Percentiles rank a stretch among this genome's conserved stretches.
Conservation (phyloP, 2,113 vertebrate species). For the Manacus vitellinus region DNA sequence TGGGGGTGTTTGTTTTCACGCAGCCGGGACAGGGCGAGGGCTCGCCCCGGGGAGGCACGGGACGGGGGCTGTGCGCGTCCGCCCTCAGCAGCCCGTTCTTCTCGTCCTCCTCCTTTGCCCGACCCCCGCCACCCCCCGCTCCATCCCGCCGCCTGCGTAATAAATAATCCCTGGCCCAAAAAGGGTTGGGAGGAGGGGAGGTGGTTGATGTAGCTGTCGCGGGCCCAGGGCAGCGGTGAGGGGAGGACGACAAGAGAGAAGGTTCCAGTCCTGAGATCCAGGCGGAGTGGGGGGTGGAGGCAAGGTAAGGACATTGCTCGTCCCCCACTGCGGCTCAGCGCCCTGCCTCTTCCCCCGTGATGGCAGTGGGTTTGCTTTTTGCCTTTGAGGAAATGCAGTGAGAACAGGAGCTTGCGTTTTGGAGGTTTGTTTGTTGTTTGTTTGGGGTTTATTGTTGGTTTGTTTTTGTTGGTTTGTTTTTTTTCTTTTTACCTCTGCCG, state of each 20-base stretch:
- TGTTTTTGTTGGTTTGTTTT: background rate
- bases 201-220: background rate
- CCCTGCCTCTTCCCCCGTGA: background rate
- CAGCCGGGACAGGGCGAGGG: background rate
- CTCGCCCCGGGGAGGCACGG: background rate
- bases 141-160: background rate
- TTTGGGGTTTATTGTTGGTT: background rate
- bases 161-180: background rate
- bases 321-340: background rate
- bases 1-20: background rate
- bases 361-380: background rate
- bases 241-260: background rate
- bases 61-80: background rate
- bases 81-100: background rate
- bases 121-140: too few species aligned
- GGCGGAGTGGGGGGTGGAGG: background rate
- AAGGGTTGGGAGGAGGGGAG: background rate
- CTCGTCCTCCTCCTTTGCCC: background rate
- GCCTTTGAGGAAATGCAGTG: background rate
- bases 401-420: background rate
- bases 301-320: background rate
- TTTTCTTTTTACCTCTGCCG: background rate
- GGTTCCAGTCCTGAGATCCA: background rate
- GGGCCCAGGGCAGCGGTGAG: background rate
- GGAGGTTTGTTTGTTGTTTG: too few species aligned